phyloP scores from a whole-genome alignment of 2,113 vertebrate genomes.

The Nannobrachium achirus region DNA sequence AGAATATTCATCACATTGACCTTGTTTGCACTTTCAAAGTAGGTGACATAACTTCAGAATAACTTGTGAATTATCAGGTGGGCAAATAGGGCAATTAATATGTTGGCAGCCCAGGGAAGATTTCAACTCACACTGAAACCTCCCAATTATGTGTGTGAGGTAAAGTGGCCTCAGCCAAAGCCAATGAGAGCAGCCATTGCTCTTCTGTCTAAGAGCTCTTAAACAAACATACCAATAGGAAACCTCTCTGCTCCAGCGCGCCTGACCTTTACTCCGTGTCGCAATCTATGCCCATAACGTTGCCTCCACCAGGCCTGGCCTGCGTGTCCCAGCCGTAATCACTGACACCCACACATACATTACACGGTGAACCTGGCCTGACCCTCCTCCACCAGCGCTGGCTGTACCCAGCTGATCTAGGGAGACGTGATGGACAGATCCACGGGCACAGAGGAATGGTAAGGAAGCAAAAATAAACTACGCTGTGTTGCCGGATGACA shows the following conservation, averaged over 20 bases:
- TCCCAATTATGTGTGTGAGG: slow-evolving; percentile 62
- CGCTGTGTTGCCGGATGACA: slow-evolving; percentile 33
- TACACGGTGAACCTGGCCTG: slow-evolving; percentile 63
- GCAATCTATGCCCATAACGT: slow-evolving; percentile 49
- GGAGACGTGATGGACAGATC: slow-evolving; percentile 48
- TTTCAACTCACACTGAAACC: slow-evolving; percentile 62
- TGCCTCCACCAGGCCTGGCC: slow-evolving; percentile 18
- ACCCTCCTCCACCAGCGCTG: slow-evolving; percentile 18
- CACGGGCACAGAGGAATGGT: slow-evolving; percentile 14
- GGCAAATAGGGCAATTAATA: slow-evolving; percentile 63
- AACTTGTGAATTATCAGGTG: slow-evolving; percentile 59
- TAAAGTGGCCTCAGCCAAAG: slow-evolving; percentile 64
- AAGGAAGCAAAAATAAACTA: slow-evolving; percentile 58
- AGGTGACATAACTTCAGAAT: slow-evolving; percentile 56
- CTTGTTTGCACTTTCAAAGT: slow-evolving; percentile 27
- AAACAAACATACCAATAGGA: slow-evolving; percentile 71
- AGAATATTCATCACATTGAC: slow-evolving; percentile 32
- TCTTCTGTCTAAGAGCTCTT: slow-evolving; percentile 60
- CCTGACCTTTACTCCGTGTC: slow-evolving; percentile 67
- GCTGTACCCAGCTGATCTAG: slow-evolving; percentile 39
- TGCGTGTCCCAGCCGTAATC: slow-evolving; percentile 60
- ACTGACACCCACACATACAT: slow-evolving; percentile 51
- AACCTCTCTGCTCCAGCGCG: slow-evolving; percentile 61
- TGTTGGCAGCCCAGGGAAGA: slow-evolving; percentile 58
- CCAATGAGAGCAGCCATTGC: slow-evolving; percentile 48